Evolutionary conservation across 2,113 vertebrate genomes (phyloP).

Genomic region (Alces alces): DNA sequence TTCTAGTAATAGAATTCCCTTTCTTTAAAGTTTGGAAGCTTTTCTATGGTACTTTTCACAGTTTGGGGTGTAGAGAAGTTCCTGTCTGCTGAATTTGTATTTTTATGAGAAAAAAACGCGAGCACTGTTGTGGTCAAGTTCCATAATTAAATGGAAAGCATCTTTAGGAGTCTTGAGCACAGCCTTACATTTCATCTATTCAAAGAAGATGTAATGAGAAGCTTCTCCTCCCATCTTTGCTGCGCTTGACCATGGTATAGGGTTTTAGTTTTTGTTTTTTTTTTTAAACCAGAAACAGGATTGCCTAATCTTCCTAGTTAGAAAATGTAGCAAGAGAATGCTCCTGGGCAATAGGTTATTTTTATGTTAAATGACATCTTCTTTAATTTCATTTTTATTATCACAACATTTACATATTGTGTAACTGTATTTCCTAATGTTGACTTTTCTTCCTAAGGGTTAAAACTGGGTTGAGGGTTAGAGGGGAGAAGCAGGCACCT

Average conservation of each 20-base stretch:
- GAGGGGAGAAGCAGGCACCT: conserved; percentile 71
- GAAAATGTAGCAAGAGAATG: neutral
- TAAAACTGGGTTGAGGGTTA: conserved; percentile 50
- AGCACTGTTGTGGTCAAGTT: neutral
- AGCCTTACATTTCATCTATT: neutral
- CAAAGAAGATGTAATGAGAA: neutral
- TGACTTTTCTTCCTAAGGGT: conserved; percentile 69
- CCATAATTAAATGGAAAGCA: neutral
- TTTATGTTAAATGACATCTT: neutral
- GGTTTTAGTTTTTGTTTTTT: neutral
- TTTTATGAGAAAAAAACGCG: neutral
- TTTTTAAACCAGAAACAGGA: no score
- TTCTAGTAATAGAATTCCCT: neutral
- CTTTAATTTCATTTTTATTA: neutral
- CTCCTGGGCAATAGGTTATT: neutral
- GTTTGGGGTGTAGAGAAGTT: neutral
- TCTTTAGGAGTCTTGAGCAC: no score
- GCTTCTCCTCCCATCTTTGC: neutral
- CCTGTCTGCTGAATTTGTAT: neutral
- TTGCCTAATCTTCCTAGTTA: neutral
- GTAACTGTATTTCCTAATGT: neutral
- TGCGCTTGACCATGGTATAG: rapidly evolving
- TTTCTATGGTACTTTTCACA: neutral
- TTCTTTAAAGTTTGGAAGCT: neutral
- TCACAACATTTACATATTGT: neutral